Evolutionary conservation across 1,140 invertebrate genomes (phyloP), one percentile per base, ranked within the genome.

Genomic region (Drosophila fuyamai): DNA sequence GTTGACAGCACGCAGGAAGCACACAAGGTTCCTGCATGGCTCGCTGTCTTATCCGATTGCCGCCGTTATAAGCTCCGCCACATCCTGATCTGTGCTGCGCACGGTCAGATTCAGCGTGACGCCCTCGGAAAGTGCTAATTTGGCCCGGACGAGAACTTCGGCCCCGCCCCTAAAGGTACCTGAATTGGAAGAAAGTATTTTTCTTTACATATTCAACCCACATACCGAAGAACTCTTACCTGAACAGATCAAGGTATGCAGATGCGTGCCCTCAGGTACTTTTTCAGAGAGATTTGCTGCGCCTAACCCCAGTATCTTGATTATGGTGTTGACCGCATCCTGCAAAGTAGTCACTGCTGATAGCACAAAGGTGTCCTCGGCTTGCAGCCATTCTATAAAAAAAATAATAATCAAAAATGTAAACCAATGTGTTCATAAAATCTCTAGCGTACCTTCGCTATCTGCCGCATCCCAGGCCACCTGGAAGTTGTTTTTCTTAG

Each of bases 361-460:
- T n/a, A 99, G 93, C 0, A 96, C 95, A 93, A 96, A 99, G 0
- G 97, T 98, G 82, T 98, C 98, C 91, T 98, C 97, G 35, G 97
- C 93, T 93, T 98, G 97, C 60, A 95, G 94, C 78, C 94, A 96
- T 67, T 92, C 93, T 79, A 85, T 71, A 4, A 60, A 18, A 10
- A 35, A 13, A 27, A 27, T 12, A 38, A 36, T 43, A 27, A 29
- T 16, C 6, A 18, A 9, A 36, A 13, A n/a, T 8, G 0, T 14
- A 27, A 13, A 2, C 0, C 35, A 10, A 4, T 8, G 2, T 44
- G 16, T 8, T 9, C 0, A 38, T 55, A 0, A 29, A 10, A 12
- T 13, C n/a, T 38, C 43, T 29, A 2, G 16, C 47, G 68, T 76
- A 88, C 93, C 92, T 70, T 93, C 93, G 8, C 91, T 92, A 27